Base-by-base conservation (phyloP, 2,888 invertebrate genomes). In the Sympetrum striolatum region DNA sequence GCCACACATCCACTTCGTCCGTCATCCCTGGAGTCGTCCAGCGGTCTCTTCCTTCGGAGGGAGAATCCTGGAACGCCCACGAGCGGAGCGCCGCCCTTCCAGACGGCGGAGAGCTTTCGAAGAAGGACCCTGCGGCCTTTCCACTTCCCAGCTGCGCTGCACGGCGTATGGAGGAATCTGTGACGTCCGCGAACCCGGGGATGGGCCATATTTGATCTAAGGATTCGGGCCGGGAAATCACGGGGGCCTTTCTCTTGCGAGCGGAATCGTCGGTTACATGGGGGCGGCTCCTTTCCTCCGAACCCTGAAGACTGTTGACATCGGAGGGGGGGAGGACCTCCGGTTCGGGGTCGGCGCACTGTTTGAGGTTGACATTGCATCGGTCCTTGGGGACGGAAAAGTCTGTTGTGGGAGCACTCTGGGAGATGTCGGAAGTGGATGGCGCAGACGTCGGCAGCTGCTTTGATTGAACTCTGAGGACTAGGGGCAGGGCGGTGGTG, bases 161-260 rank as follows among this genome's bases (percentile, higher is more conserved):
- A 35, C 37, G 48, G 60, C 86, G 86, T 60, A 86, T 64, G 22
- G 64, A n/a, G 37, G 86, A 86, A 60, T 86, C 86, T 37, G 86
- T 58, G 14, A 86, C 86, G 60, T 86, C 86, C 2, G 86, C 86
- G 60, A 86, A 86, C n/a, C 86, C 86, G 1, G 86, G 86, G 35
- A 86, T 86, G 60, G 86, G 86, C 86, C 86, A 86, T 37, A 86
- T 86, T 35, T 60, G 86, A 18, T 86, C 86, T 64, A 86, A 37
- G 22, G 86, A 86, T 18, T 86, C 86, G 0, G 86, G 86, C n/a
- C 86, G 35, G 37, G 86, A 58, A 12, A 86, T 86, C 35, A 86
- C 86, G 39, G 86, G 86, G 22, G 86, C 86, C 37, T 86, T 86
- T 12, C 86, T 48, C 25, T 60, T 58, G n/a, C 86, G 86, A 2